These are phyloP conservation scores for Sphaeramia orbicularis DNA, from an alignment of 2,797 vertebrate species.

Conservation along the genomic window DNA sequence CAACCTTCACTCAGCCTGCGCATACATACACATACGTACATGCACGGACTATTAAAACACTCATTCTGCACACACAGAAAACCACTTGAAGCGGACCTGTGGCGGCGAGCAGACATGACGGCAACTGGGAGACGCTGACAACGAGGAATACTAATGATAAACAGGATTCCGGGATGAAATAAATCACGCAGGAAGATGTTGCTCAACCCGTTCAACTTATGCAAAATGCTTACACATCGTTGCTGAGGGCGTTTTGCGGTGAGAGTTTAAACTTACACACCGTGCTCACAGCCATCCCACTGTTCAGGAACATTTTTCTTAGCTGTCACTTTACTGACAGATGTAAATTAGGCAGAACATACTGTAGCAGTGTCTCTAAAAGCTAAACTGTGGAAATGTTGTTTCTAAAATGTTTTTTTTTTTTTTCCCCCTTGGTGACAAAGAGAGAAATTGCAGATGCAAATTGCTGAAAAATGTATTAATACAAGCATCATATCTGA, in stretches of 20 bases:
- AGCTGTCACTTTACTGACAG: slow-evolving; percentile 62
- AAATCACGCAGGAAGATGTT: slow-evolving; percentile 63
- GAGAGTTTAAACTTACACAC: slow-evolving; percentile 69
- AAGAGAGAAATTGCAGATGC: not conserved
- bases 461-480: not conserved
- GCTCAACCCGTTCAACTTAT: slow-evolving; percentile 51
- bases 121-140: slow-evolving; percentile 37
- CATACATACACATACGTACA: slow-evolving; percentile 21
- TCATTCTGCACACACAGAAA: slow-evolving; percentile 8
- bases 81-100: slow-evolving; percentile 42
- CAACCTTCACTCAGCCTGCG: slow-evolving; percentile 2
- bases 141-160: slow-evolving; percentile 58
- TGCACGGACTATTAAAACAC: not conserved
- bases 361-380: slow-evolving; percentile 22
- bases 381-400: slow-evolving; percentile 14
- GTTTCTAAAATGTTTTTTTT: slow-evolving; percentile 18
- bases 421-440: slow-evolving; percentile 1
- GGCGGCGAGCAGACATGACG: slow-evolving; percentile 29
- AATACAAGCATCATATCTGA: slow-evolving; percentile 9
- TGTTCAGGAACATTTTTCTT: slow-evolving; percentile 65
- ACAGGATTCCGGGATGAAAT: slow-evolving; percentile 56
- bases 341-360: slow-evolving; percentile 68
- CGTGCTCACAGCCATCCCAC: slow-evolving; percentile 50
- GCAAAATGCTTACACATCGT: slow-evolving; percentile 52
- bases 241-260: slow-evolving; percentile 54